Conservation (phyloP, 1,140 invertebrate species). For the Ectropis grisescens region DNA sequence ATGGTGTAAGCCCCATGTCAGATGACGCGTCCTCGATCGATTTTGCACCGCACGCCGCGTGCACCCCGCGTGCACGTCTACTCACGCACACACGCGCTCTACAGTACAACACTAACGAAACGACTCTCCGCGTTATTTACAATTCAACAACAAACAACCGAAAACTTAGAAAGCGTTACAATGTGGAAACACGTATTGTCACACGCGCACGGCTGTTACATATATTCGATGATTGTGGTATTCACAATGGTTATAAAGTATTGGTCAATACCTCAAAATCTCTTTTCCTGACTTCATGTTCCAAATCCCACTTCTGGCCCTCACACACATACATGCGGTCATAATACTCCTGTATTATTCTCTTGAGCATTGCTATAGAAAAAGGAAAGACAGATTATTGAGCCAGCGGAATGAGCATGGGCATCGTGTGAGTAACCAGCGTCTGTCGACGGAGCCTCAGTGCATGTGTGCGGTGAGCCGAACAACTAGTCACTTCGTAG, state of each 20-base stretch:
- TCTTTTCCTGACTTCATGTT: constrained; percentile 98
- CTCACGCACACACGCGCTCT: constrained; percentile 40
- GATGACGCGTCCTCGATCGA: constrained; percentile 53
- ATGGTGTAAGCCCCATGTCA: constrained; percentile 60
- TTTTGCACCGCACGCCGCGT: constrained; percentile 60
- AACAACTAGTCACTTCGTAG: constrained; percentile 54
- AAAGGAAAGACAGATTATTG: constrained; percentile 69
- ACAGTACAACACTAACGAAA: constrained; percentile 51
- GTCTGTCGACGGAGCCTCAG: constrained; percentile 53
- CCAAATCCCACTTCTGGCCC: constrained; percentile 99
- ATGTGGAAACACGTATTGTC: constrained; percentile 63
- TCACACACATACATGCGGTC: constrained; percentile 95
- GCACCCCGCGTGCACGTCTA: constrained; percentile 19
- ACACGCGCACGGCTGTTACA: constrained; percentile 68
- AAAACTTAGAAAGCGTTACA: constrained; percentile 70
- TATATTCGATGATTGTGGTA: constrained; percentile 67
- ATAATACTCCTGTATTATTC: constrained; percentile 95
- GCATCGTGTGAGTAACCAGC: constrained; percentile 58
- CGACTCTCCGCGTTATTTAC: constrained; percentile 66
- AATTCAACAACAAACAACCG: constrained; percentile 67
- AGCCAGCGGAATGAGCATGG: constrained; percentile 60
- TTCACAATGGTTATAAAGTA: constrained; percentile 71
- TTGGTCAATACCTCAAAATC: constrained; percentile 93
- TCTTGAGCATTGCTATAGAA: constrained; percentile 84
- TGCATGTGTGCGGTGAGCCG: constrained; percentile 69